Evolutionary conservation across 1,140 invertebrate species (phyloP), one percentile per base, ranked within the genome.

Genomic region (Lepidurus apus): DNA sequence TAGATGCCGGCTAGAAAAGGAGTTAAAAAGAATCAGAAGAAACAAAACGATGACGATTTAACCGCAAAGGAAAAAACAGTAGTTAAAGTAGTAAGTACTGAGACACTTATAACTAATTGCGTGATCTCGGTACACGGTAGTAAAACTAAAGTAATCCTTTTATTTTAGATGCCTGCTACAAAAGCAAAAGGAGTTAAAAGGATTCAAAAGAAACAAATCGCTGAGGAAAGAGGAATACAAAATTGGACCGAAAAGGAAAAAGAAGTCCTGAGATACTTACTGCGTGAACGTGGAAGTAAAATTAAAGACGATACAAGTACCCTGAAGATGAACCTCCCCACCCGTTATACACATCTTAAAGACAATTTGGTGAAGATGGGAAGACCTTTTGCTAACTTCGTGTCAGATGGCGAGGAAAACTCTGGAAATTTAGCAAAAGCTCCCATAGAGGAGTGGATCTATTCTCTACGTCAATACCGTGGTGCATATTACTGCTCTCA

Each of bases 401-500:
- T 21, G 13, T 65, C 53, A 7, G 53, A 65, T 7, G 8, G 21
- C 53, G 13, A 7, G n/a, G 10, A 65, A 65, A 21, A 8, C 17
- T 65, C n/a, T 65, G 53, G 21, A 65, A 65, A 17, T 65, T 4
- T 65, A 65, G 13, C 53, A 13, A 13, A 21, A 17, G 53, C 53
- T 65, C 53, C 53, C 9, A 65, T 65, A 65, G 53, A 65, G 21
- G 10, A 65, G 13, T 65, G 53, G 53, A 65, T 65, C 21, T 65
- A 65, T 65, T 13, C 53, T 3, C 21, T 65, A 17, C 17, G 21
- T 9, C 17, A 21, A 1, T 65, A 65, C 13, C 53, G 53, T 9
- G 53, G 53, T n/a, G 53, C 53, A n/a, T 65, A 65, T 17, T 65
- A 65, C 21, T 65, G 53, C 53, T 65, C 53, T 13, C n/a, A 65